Percentiles rank a stretch among this genome's conserved stretches.
These are phyloP conservation scores for Drosophila repletoides DNA, from an alignment of 1,140 invertebrate species.

Conservation along the genomic window DNA sequence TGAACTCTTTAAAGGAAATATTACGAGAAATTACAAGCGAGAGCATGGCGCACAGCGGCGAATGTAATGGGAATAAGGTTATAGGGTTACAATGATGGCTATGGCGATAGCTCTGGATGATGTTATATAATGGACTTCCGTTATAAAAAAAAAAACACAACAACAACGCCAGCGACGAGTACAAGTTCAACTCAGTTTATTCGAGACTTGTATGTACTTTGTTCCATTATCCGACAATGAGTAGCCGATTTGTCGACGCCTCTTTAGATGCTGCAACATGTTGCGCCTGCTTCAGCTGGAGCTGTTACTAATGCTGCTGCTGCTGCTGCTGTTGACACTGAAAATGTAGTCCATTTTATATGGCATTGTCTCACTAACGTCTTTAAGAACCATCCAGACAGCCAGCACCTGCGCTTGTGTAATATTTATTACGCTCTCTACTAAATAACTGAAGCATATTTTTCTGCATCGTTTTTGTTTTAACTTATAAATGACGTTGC, in stretches of 20 bases:
- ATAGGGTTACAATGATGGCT: slow-evolving; percentile 46
- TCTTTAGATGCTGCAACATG: slow-evolving; percentile 38
- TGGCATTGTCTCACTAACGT: slow-evolving; percentile 33
- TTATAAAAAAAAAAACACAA: slow-evolving; percentile 10
- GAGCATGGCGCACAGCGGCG: background rate
- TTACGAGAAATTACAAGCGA: slow-evolving; percentile 36
- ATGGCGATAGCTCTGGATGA: slow-evolving; percentile 22
- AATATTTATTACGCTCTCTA: slow-evolving; percentile 77
- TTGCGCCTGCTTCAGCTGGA: no score
- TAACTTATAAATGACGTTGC: slow-evolving; percentile 1
- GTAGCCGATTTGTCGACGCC: slow-evolving; percentile 42
- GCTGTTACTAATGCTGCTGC: background rate
- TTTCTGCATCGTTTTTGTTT: slow-evolving; percentile 39
- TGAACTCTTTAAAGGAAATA: slow-evolving; percentile 63
- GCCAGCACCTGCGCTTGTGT: slow-evolving; percentile 67
- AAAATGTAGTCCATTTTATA: slow-evolving; percentile 43
- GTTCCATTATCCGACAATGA: slow-evolving; percentile 47
- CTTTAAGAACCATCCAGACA: slow-evolving; percentile 18
- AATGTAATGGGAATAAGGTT: slow-evolving; percentile 37
- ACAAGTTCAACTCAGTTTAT: slow-evolving; percentile 12
- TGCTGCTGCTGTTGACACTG: slow-evolving; percentile 43
- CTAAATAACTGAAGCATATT: slow-evolving; percentile 61
- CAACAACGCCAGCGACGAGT: background rate
- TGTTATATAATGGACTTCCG: slow-evolving; percentile 50
- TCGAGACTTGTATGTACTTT: slow-evolving; percentile 21